Evolutionary conservation across 2,113 vertebrate genomes (phyloP), one percentile per base, ranked within the genome.

Genomic region (Albula glossodonta): DNA sequence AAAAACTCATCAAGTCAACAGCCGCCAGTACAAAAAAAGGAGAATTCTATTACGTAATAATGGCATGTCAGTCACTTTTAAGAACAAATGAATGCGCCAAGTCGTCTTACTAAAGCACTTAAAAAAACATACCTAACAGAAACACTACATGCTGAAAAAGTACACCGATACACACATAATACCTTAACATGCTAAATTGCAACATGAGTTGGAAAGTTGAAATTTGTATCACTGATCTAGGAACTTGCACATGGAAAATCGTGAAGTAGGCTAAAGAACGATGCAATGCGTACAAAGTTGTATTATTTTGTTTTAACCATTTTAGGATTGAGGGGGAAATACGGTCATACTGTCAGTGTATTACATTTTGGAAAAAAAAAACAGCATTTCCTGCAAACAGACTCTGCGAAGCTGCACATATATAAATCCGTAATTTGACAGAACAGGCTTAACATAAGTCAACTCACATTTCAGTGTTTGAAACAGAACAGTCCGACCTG

Each of bases 1-100:
- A 96, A 97, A 97, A 96, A 97, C 96, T 97, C 97, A 97, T 97
- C 93, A 96, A 95, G 95, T 96, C 93, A 96, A 97, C 96, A 98
- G 96, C 97, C 96, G 97, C 96, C 94, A 95, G 94, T 95, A 93
- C 93, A 96, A 95, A 93, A 94, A 94, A 93, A 86, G 86, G 91
- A 89, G 91, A 89, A 87, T 88, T 89, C 88, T 77, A 86, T 48
- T 81, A 85, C 83, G 15, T 48, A 84, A 41, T 41, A 41, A 86
- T 85, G 84, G 86, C 87, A 87, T 86, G 83, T 89, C 90, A 87
- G 66, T 17, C 90, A 87, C 57, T 25, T 41, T 84, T 60, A 78
- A 80, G 25, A 80, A 84, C 57, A 84, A 74, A 2, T 78, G 49
- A 52, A 84, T 88, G 84, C 84, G 11, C 41, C 57, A 77, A 6